Conservation (phyloP, 2,113 vertebrate genomes). For the Diadophis punctatus region DNA sequence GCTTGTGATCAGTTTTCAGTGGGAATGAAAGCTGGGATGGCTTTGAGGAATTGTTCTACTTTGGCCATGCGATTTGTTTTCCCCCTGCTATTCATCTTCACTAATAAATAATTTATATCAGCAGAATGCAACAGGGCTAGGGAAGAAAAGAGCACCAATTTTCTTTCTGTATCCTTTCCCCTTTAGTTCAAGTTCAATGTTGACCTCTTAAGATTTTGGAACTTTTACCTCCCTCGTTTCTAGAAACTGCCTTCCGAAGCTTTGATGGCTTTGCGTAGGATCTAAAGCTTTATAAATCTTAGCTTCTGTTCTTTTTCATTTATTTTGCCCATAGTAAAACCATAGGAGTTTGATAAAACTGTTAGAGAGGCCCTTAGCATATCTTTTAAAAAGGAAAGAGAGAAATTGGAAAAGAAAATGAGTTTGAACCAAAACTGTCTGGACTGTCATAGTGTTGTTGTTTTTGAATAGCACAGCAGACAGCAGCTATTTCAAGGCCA, state of each 20-base stretch:
- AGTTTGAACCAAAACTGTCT: background rate
- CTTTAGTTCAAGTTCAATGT: conserved; percentile 36
- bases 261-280: conserved; percentile 34
- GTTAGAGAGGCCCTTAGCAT: background rate
- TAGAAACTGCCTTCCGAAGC: conserved; percentile 41
- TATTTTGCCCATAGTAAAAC: conserved; percentile 30
- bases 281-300: conserved; percentile 28
- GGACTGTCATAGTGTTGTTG: conserved; percentile 17
- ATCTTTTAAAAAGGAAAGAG: conserved; percentile 11
- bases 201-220: conserved; percentile 47
- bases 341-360: conserved; percentile 21
- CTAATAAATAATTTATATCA: conserved; percentile 24
- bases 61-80: background rate
- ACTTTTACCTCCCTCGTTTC: conserved; percentile 18
- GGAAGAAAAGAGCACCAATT: background rate
- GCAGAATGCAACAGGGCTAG: conserved; percentile 1
- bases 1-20: background rate
- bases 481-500: background rate
- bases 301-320: conserved; percentile 2
- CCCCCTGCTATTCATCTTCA: background rate
- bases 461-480: conserved; percentile 29
- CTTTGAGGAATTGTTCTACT: background rate
- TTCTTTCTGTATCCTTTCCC: conserved; percentile 7
- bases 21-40: background rate
- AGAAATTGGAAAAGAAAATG: conserved; percentile 12